These are phyloP conservation scores for Hydropsyche tenuis DNA, from an alignment of 1,140 invertebrate genomes.

Conservation along the genomic window DNA sequence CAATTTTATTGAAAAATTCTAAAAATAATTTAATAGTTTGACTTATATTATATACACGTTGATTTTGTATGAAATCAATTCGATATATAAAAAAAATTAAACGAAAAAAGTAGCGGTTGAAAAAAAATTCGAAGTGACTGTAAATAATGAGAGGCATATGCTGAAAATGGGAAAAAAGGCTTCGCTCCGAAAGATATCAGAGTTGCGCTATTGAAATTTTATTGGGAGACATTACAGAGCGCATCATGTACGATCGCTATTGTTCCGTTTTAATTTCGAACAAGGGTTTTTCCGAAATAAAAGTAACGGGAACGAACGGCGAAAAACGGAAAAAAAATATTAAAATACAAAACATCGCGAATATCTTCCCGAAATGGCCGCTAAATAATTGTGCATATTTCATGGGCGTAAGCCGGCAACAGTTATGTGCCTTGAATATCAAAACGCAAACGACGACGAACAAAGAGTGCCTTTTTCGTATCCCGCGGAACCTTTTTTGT, in stretches of 20 bases:
- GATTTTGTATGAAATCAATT: too few relatives aligned
- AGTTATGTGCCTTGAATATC: conserved; percentile 21
- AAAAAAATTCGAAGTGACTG: too few relatives aligned
- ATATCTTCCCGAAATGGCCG: conserved; percentile 23
- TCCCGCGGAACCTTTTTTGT: conserved; percentile 11
- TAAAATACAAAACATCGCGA: conserved; percentile 19
- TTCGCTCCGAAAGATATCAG: too few relatives aligned
- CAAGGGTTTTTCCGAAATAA: not conserved
- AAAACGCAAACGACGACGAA: conserved; percentile 5
- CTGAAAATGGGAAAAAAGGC: too few relatives aligned
- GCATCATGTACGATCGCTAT: not conserved
- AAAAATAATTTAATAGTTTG: too few relatives aligned
- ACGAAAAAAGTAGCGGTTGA: too few relatives aligned
- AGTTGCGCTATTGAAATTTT: too few relatives aligned
- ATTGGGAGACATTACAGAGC: too few relatives aligned
- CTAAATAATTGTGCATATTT: conserved; percentile 38
- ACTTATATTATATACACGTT: too few relatives aligned
- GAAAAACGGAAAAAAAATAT: conserved; percentile 18
- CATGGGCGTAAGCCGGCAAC: conserved; percentile 32
- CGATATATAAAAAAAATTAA: too few relatives aligned
- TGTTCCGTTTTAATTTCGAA: conserved; percentile 10
- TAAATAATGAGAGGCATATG: too few relatives aligned
- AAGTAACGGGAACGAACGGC: not conserved
- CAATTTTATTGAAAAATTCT: too few relatives aligned
- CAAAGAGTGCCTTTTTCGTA: conserved; percentile 11